Evolutionary conservation across 2,797 vertebrate species (phyloP).

Genomic region (Crenuchus spilurus): DNA sequence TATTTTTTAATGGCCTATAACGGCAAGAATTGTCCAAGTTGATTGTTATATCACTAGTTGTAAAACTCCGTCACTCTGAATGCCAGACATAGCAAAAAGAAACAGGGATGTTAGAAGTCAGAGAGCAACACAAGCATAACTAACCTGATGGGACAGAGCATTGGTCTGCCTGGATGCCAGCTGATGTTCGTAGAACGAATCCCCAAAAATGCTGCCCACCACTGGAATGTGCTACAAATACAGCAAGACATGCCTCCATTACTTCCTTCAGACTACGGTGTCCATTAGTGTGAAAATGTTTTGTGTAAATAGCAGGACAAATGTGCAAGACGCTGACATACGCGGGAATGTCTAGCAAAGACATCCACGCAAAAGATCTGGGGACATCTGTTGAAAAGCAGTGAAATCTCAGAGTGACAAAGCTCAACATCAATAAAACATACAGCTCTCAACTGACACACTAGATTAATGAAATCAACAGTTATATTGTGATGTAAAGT

Average conservation of each 20-base stretch:
- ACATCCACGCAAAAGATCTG: slow-evolving; percentile 38
- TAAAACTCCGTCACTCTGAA: too few relatives aligned
- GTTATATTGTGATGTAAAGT: slow-evolving; percentile 2
- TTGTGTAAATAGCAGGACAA: slow-evolving; percentile 25
- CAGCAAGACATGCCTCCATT: slow-evolving; percentile 22
- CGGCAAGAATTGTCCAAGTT: too few relatives aligned
- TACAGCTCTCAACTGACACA: slow-evolving; percentile 12
- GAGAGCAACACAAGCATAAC: not conserved
- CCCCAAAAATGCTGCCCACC: slow-evolving; percentile 93
- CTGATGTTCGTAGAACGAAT: slow-evolving; percentile 98
- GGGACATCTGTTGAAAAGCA: slow-evolving; percentile 36
- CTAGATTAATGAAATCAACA: not conserved
- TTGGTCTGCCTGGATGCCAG: slow-evolving; percentile 94
- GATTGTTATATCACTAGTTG: too few relatives aligned
- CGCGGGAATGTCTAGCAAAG: slow-evolving; percentile 42
- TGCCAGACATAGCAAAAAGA: not conserved
- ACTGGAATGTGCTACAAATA: slow-evolving; percentile 89
- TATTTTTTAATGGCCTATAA: too few relatives aligned
- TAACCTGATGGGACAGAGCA: slow-evolving; percentile 97
- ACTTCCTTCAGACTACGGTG: not conserved
- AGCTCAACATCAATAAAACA: slow-evolving; percentile 18
- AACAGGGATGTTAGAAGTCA: not conserved
- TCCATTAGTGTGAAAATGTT: slow-evolving; percentile 10
- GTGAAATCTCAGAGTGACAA: slow-evolving; percentile 9
- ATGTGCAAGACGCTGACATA: slow-evolving; percentile 41